Base-by-base conservation (phyloP, 2,113 vertebrate species). In the Melanocharis versteri region DNA sequence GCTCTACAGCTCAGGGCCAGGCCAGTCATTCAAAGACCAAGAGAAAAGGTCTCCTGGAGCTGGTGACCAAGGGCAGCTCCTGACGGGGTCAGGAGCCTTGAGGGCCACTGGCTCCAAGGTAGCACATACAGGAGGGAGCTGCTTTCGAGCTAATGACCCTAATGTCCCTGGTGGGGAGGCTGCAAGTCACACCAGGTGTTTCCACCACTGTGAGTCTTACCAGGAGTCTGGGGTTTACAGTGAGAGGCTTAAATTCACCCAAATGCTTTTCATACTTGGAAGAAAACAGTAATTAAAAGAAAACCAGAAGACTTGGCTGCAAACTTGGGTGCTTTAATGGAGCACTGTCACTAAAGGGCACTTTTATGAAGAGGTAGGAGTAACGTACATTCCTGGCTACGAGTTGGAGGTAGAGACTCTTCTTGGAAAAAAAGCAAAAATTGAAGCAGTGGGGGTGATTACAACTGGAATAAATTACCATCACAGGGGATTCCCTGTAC, bases 401-500 rank as follows among this genome's bases (percentile, higher is more conserved):
- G 20, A 65, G 54, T 4, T 77, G 75, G 68, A 96, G 50, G 79
- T 48, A 83, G 57, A 66, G 31, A 69, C 48, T 45, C 26, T 44
- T 89, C 51, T 75, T 83, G 64, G 79, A 83, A 80, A 90, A 13
- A 24, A 69, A 61, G 20, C 70, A 85, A 57, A 90, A 93, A 61
- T 19, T 58, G 53, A 80, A 42, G 70, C 58, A 77, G 88, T 65
- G 50, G 40, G 50, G 47, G 40, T 90, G 61, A 85, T 80, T 90
- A 90, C 82, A 95, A 85, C 82, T 96, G 92, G 85, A 97, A 83
- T 33, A 86, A 83, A 95, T 90, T 85, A 92, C 30, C 37, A 70
- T 86, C 85, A 90, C 83, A 66, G 62, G 94, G 94, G 71, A 94
- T 95, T 96, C 96, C 96, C 94, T 86, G 62, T 73, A 39, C 83